Evolutionary conservation across 2,888 invertebrate genomes (phyloP), one percentile per base, ranked within the genome.

Genomic region (Drosophila suboccidentalis): DNA sequence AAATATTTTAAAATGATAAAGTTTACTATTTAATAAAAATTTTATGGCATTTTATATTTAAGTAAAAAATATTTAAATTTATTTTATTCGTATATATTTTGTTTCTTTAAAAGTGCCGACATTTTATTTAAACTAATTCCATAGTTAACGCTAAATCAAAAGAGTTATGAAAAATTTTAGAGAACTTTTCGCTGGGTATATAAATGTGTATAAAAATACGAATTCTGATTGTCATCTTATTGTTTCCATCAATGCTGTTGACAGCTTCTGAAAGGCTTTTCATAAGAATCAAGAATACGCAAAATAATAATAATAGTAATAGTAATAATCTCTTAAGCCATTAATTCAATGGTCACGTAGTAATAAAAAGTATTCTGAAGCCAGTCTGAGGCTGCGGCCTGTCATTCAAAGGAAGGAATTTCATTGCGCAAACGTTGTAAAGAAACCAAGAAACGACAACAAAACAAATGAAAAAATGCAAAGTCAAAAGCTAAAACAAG

Each of bases 321-420:
- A 43, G 32, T 54, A 44, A 60, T 57, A 70, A 75, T 64, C 65
- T 79, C 46, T 17, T 64, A 38, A 57, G 67, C 17, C 75, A 75
- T 82, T 73, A 75, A 64, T 71, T 71, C 80, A 76, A 61, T 74
- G 72, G 65, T 75, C 85, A 89, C 90, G 82, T 82, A 78, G 68
- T 69, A 76, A 79, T 86, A 46, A 71, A 72, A 71, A 51, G 26
- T 47, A 57, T 80, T 89, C 89, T 83, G 70, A 77, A 87, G 75
- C n/a, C 64, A 74, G 55, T 57, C 66, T 38, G 69, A 54, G 61
- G 51, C 65, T 53, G 44, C 17, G 15, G 36, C 43, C 15, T 47
- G 53, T 26, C 49, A 62, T 72, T 64, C 60, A 60, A 70, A 38
- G 44, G 29, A 44, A 69, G 72, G 72, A 80, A 78, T 78, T 75